Evolutionary conservation across 2,797 vertebrate species (phyloP), one percentile per base, ranked within the genome.

Genomic region (Aselliscus stoliczkanus): DNA sequence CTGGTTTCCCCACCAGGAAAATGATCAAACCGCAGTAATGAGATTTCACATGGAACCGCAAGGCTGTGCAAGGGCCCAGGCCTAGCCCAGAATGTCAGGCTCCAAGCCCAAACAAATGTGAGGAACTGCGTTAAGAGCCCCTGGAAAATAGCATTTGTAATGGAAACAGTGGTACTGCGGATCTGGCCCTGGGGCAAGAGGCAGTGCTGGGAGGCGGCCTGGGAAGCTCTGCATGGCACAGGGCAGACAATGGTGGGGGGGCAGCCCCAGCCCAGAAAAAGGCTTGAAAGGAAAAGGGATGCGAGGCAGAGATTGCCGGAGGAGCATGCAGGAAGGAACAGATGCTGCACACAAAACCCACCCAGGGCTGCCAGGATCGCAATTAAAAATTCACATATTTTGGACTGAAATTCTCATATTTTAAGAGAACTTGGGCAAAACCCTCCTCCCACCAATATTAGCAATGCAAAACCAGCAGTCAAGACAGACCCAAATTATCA

Each of bases 331-430:
- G 88, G 31, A 97, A 96, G 85, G 96, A 96, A 91, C 97, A 98
- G 97, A 96, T 96, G 97, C 97, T 75, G 12, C 86, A 73, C 91
- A 86, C 94, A 95, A 96, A 97, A 94, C 90, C 94, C 95, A 93
- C 90, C 90, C 95, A 69, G 91, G 73, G 91, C 94, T 97, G 97
- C 96, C 97, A 98, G 96, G 82, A 96, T 72, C 34, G 72, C 96
- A 97, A 96, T 97, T 97, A 96, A 96, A 97, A 97, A 97, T 97
- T 98, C 97, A 97, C 97, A 96, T 97, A 95, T 97, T 96, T 98
- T 97, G 97, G 97, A 97, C 83, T 34, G 86, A 92, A 96, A 96
- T 94, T 96, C 97, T 97, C 97, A 95, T 97, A 97, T 97, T 97
- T 98, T 96, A 96, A 96, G 93, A 97, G 97, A 97, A 97, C 94